Evolutionary conservation across 2,113 vertebrate genomes (phyloP).

Genomic region (Dryoscopus gambensis): DNA sequence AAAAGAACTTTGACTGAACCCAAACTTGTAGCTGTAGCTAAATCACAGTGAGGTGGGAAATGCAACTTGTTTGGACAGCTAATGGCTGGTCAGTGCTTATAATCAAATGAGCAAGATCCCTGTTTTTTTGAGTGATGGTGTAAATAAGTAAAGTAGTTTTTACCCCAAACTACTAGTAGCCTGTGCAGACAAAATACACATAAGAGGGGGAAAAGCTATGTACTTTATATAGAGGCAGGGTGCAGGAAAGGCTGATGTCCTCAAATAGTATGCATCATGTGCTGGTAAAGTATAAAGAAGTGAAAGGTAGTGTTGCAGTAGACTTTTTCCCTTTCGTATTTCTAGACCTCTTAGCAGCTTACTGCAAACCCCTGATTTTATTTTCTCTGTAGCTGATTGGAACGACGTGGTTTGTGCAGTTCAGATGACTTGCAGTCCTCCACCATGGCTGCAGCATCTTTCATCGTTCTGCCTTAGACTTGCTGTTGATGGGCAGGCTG

Average conservation of each 20-base stretch:
- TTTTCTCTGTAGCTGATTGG: background rate
- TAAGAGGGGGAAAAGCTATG: background rate
- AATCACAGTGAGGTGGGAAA: background rate
- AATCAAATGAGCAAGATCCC: background rate
- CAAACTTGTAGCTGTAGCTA: background rate
- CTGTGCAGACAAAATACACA: background rate
- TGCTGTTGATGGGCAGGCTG: background rate
- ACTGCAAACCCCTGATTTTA: background rate
- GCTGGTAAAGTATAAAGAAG: background rate
- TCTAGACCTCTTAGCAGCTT: background rate
- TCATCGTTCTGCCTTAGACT: background rate
- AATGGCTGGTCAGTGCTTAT: background rate
- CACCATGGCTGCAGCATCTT: background rate
- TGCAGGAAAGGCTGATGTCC: background rate
- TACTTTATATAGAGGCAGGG: background rate
- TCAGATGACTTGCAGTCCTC: background rate
- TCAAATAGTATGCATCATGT: background rate
- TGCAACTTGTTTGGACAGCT: background rate
- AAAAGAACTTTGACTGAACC: background rate
- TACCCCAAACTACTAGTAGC: background rate
- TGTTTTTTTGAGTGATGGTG: background rate
- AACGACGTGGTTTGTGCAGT: background rate
- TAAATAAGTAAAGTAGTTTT: background rate
- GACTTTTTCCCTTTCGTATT: background rate
- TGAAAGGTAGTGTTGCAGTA: background rate